A percentile compares a stretch with the other conserved stretches of the same genome.
Evolutionary conservation across 2,888 invertebrate genomes (phyloP).

Genomic region (Pammene aurita): DNA sequence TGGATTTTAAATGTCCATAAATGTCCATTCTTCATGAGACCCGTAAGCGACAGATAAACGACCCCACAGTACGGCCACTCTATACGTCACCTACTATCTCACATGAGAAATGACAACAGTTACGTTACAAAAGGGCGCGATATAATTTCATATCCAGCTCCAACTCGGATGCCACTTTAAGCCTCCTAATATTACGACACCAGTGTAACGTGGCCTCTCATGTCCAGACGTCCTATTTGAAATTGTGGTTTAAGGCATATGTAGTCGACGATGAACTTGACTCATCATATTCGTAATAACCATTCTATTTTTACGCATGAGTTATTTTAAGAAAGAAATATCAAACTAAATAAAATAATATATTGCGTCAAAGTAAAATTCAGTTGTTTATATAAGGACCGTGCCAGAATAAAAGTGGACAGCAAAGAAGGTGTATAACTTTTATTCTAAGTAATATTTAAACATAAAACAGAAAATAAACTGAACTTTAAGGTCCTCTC

Average conservation of each 20-base stretch:
- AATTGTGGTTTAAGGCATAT: not conserved
- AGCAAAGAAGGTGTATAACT: too few relatives aligned
- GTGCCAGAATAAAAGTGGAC: too few relatives aligned
- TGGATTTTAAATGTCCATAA: not conserved
- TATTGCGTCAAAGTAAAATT: too few relatives aligned
- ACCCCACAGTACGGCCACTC: conserved; percentile 27
- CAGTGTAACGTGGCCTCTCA: conserved; percentile 13
- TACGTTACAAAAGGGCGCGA: conserved; percentile 37
- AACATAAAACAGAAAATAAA: too few relatives aligned
- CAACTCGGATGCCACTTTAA: conserved; percentile 28
- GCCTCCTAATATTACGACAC: conserved; percentile 23
- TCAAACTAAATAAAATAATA: too few relatives aligned
- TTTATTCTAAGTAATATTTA: too few relatives aligned
- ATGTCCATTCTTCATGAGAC: not conserved
- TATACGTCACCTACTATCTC: conserved; percentile 33
- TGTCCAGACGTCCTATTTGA: not conserved
- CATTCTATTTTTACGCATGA: too few relatives aligned
- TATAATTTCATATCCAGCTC: conserved; percentile 40
- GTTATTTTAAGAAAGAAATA: too few relatives aligned
- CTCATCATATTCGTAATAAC: not conserved
- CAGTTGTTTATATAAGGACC: too few relatives aligned
- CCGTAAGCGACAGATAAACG: conserved; percentile 33
- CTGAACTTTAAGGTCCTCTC: too few relatives aligned
- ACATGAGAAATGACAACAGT: conserved; percentile 38
- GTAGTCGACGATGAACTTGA: not conserved